Evolutionary conservation across 2,888 invertebrate genomes (phyloP).

Genomic region (Xylota sylvarum): DNA sequence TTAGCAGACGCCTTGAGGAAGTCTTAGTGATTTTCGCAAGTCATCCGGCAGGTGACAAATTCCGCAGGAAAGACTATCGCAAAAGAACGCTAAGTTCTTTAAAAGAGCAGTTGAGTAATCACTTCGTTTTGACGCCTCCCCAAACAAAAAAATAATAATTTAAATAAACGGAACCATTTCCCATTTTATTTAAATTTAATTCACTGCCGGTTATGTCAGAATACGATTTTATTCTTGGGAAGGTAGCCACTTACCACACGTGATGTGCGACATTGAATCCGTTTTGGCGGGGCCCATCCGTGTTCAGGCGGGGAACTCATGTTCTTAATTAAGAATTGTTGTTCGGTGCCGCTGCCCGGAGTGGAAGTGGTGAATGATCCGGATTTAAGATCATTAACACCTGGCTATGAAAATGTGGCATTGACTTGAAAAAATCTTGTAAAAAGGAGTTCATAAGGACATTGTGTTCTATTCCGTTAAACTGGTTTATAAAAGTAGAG

Average conservation of each 20-base stretch:
- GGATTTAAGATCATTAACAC: conserved; percentile 10
- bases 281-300: conserved; percentile 1
- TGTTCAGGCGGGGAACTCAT: background rate
- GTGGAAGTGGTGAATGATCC: conserved; percentile 22
- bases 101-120: conserved; percentile 29
- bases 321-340: conserved; percentile 8
- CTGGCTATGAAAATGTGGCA: conserved; percentile 20
- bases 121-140: conserved; percentile 20
- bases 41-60: conserved; percentile 64
- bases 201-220: conserved; percentile 51
- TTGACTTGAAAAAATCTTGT: background rate
- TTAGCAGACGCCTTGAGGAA: conserved; percentile 14
- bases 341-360: background rate
- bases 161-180: conserved; percentile 43
- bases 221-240: background rate
- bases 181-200: conserved; percentile 25
- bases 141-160: background rate
- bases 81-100: background rate
- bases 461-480: too few species aligned
- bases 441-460: too few species aligned
- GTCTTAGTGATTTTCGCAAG: conserved; percentile 39
- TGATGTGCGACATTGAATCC: conserved; percentile 15
- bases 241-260: conserved; percentile 34
- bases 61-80: background rate
- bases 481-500: too few species aligned